phyloP scores from a whole-genome alignment of 2,113 vertebrate genomes.

The Geococcyx californianus region DNA sequence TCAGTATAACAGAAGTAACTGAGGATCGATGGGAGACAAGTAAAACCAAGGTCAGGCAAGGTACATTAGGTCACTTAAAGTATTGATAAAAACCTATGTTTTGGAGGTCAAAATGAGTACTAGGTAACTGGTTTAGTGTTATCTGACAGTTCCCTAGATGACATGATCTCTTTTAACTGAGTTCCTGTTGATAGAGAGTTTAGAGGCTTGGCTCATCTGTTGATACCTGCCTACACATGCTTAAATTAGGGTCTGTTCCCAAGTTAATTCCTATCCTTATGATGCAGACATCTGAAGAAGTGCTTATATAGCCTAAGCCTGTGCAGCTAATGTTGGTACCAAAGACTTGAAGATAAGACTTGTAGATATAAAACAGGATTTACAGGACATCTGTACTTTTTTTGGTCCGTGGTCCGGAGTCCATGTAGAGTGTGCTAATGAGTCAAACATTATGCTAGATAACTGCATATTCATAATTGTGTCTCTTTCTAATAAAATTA shows the following conservation, averaged over 20 bases:
- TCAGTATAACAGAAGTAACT: background rate
- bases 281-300: background rate
- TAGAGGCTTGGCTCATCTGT: background rate
- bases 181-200: background rate
- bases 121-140: background rate
- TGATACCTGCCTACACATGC: background rate
- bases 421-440: background rate
- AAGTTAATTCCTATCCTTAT: background rate
- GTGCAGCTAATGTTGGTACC: background rate
- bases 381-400: background rate
- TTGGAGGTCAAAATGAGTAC: background rate
- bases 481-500: background rate
- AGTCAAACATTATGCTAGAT: background rate
- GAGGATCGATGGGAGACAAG: background rate
- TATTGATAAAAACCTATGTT: background rate
- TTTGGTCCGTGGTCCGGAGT: background rate
- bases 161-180: background rate
- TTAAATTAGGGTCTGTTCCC: background rate
- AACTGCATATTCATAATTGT: background rate
- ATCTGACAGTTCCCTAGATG: background rate
- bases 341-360: background rate
- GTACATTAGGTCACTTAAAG: background rate
- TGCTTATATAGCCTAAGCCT: background rate
- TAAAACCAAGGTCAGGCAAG: background rate
- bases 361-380: background rate